phyloP scores from a whole-genome alignment of 1,140 invertebrate species.

The silkworm (Bombyx mori) region ASM3026992v2 NC_085109.1:8627501-8628000 shows the following conservation, averaged over 20 bases:
- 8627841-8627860: constrained; percentile 43
- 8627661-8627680: constrained; percentile 60
- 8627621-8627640: constrained; percentile 45
- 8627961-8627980: constrained; percentile 33
- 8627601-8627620: constrained; percentile 53
- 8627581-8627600: constrained; percentile 48
- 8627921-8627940: constrained; percentile 37
- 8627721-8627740: constrained; percentile 66
- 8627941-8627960: constrained; percentile 44
- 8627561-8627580: too few relatives aligned
- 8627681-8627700: constrained; percentile 56
- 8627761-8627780: constrained; percentile 25
- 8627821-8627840: constrained; percentile 33
- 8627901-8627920: constrained; percentile 15
- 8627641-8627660: constrained; percentile 51
- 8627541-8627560: too few relatives aligned
- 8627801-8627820: constrained; percentile 34
- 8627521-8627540: too few relatives aligned
- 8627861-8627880: constrained; percentile 39
- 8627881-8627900: constrained; percentile 24
- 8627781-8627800: constrained; percentile 53
- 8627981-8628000: constrained; percentile 39
- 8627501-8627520: too few relatives aligned
- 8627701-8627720: constrained; percentile 67
- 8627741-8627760: constrained; percentile 28